Conservation (phyloP, 2,888 invertebrate genomes). For the Scelioninae gen. 2 region DNA sequence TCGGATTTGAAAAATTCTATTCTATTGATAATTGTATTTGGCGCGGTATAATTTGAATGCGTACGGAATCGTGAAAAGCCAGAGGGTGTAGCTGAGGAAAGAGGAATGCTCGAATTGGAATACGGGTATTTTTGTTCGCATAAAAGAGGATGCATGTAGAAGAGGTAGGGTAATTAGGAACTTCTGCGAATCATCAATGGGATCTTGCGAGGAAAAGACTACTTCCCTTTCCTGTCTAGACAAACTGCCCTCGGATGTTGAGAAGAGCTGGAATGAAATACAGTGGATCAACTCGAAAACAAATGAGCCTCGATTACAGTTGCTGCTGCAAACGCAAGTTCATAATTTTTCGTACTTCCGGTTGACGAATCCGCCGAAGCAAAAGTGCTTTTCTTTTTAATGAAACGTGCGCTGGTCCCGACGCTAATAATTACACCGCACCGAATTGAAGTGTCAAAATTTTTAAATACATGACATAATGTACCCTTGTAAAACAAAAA, state of each 20-base stretch:
- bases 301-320: conserved; percentile 59
- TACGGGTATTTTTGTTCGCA: conserved; percentile 54
- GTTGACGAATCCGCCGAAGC: conserved; percentile 28
- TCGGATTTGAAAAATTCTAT: conserved; percentile 19
- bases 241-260: conserved; percentile 63
- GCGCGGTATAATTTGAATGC: conserved; percentile 40
- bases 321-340: conserved; percentile 47
- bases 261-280: conserved; percentile 58
- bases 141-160: conserved; percentile 54
- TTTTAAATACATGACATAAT: conserved; percentile 35
- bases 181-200: conserved; percentile 66
- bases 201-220: conserved; percentile 63
- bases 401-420: conserved; percentile 23
- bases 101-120: conserved; percentile 43
- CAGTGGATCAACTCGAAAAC: conserved; percentile 59
- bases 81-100: conserved; percentile 31
- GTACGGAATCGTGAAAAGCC: conserved; percentile 33
- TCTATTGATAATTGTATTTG: conserved; percentile 46
- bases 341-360: conserved; percentile 50
- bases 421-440: conserved; percentile 18
- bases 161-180: conserved; percentile 65
- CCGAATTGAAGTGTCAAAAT: conserved; percentile 40
- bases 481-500: conserved; percentile 19
- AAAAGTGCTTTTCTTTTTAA: conserved; percentile 39
- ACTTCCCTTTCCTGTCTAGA: conserved; percentile 68